Evolutionary conservation across 2,113 vertebrate species (phyloP), one percentile per base, ranked within the genome.

Genomic region (Corvus hawaiiensis): DNA sequence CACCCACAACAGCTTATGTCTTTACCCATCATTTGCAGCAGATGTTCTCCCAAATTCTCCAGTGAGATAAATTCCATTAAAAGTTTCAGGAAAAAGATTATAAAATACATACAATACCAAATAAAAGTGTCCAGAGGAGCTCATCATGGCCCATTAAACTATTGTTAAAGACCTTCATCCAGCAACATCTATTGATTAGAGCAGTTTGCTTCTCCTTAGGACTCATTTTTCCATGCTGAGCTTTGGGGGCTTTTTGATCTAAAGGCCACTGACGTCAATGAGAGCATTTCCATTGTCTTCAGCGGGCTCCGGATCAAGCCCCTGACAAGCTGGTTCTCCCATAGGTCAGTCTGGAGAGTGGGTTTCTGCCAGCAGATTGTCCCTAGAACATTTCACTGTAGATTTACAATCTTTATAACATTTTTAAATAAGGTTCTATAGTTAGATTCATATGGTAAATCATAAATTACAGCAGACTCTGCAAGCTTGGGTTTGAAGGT

Each of bases 21-120:
- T 97, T 95, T 97, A 97, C 95, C 96, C 94, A 96, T 96, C 96
- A 97, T 96, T 96, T 96, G 94, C 91, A 97, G 95, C 96, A 97
- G 96, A 96, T 97, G 95, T 96, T 97, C 95, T 96, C 63, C 55
- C 51, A 67, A 94, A 97, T 73, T 87, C 96, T 97, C 94, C 71
- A 96, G 95, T 48, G 94, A 93, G 93, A 95, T 83, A 96, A 89
- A 92, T 84, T 94, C 87, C 91, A 91, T 83, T 90, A 95, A 90
- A 96, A 86, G 79, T 91, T 97, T 87, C 92, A 90, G 94, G 90
- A 95, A 58, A 76, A 90, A 93, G 89, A 88, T 69, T 94, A 12
- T 83, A 94, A 95, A 82, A 95, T 85, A 87, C 71, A 80, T 78
- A 49, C 71, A 92, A 76, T 86, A 79, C 64, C 55, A 88, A 84